Percentiles rank a stretch among this genome's conserved stretches.
Evolutionary conservation across 2,888 invertebrate genomes (phyloP).

Genomic region (Sabatieria punctata): DNA sequence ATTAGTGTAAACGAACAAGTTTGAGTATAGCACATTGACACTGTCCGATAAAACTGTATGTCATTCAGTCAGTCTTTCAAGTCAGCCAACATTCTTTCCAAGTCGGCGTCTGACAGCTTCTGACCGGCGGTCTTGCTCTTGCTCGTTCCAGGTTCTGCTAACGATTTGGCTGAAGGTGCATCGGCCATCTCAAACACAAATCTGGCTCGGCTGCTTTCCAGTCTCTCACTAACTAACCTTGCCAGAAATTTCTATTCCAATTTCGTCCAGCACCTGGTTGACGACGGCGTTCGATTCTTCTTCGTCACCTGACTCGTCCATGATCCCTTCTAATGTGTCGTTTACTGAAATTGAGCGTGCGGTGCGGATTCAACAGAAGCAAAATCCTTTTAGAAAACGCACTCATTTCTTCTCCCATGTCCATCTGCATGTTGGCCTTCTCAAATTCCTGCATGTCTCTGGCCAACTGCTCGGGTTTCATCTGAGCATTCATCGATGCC

Average conservation of each 20-base stretch:
- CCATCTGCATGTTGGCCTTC: conserved; percentile 67
- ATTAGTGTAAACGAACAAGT: too few relatives aligned
- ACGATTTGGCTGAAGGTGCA: conserved; percentile 9
- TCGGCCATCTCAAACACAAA: conserved; percentile 9
- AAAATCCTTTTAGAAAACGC: conserved; percentile 31
- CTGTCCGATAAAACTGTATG: too few relatives aligned
- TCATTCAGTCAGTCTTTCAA: too few relatives aligned
- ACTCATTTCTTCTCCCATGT: conserved; percentile 91
- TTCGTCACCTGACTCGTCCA: conserved; percentile 74
- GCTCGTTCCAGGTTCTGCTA: background rate
- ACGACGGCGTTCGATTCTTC: conserved; percentile 70
- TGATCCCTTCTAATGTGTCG: conserved; percentile 71
- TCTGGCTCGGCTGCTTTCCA: background rate
- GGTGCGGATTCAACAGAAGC: background rate
- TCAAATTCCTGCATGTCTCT: conserved; percentile 66
- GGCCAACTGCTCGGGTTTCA: conserved; percentile 67
- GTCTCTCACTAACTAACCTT: conserved; percentile 44
- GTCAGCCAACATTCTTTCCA: conserved; percentile 12
- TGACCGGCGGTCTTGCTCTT: background rate
- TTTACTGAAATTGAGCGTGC: conserved; percentile 46
- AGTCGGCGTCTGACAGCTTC: conserved; percentile 11
- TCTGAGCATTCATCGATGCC: conserved; percentile 64
- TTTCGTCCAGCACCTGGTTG: conserved; percentile 80
- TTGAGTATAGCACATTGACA: too few relatives aligned
- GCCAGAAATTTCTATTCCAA: conserved; percentile 79